Evolutionary conservation across 2,113 vertebrate genomes (phyloP).

Genomic region (Glaucidium brasilianum): DNA sequence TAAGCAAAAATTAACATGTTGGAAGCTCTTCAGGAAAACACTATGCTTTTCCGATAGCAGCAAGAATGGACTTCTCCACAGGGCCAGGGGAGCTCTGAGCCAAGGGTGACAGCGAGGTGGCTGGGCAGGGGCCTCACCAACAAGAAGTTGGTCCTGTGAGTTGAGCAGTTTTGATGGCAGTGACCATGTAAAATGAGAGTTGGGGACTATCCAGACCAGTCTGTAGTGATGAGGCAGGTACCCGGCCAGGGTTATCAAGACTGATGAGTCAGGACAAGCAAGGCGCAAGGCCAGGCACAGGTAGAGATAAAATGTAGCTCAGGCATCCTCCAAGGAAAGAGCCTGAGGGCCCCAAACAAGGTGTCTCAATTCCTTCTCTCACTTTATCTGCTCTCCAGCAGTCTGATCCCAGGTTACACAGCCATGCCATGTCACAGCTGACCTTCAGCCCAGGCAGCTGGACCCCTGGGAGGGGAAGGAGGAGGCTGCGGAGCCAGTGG

Average conservation of each 20-base stretch:
- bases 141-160: not conserved
- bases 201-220: not conserved
- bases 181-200: not conserved
- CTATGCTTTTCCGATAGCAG: not conserved
- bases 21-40: not conserved
- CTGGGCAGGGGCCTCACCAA: not conserved
- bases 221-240: not conserved
- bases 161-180: not conserved
- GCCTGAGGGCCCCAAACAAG: not conserved
- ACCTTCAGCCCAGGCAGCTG: not conserved
- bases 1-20: not conserved
- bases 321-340: not conserved
- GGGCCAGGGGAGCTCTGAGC: not conserved
- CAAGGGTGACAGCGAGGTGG: not conserved
- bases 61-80: not conserved
- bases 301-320: not conserved
- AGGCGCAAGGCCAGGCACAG: not conserved
- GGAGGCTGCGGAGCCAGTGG: not conserved
- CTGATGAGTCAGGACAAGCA: not conserved
- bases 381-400: not conserved
- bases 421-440: rapidly evolving
- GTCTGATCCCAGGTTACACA: not conserved
- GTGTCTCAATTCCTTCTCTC: not conserved
- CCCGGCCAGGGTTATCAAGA: not conserved
- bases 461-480: not conserved